Evolutionary conservation across 2,113 vertebrate genomes (phyloP), one percentile per base, ranked within the genome.

Genomic region (Alexandromys fortis): DNA sequence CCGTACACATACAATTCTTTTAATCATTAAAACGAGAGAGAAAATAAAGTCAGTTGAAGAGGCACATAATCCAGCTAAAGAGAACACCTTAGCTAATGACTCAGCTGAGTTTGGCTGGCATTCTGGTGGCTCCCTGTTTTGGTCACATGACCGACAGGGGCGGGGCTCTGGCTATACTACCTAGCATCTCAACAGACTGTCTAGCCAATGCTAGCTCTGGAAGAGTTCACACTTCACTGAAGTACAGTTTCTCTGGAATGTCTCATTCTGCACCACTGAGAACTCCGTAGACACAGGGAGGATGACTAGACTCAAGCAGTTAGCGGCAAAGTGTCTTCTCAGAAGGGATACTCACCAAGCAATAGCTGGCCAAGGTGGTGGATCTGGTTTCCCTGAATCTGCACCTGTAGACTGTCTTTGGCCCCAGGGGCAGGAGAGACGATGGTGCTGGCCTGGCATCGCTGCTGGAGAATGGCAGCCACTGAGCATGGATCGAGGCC

Each of bases 371-470:
- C 98, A 6, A 99, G 98, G 61, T 99, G 99, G 92, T 99, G 98
- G 96, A 99, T 97, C 98, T 99, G 99, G 98, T 99, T 99, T 87
- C 99, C 99, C 97, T 99, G 99, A 97, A 99, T 99, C 98, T 99
- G 99, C 89, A 99, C 99, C 97, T 99, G 98, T 58, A 99, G 98
- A 97, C 98, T 98, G 94, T 99, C 99, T 97, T 99, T 99, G 78
- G 98, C 68, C n/a, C 99, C 99, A 3, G 99, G 99, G 6, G 98
- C 65, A 0, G 98, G 97, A 7, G 98, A 98, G 93, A 99, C 97
- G 7, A 99, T 98, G 12, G 99, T 98, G 97, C 99, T 99, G 92
- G 99, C 99, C 97, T 99, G 99, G 79, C 99, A 99, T 93, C 98
- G 98, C 92, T 98, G 99, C 89, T 99, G 99, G 67, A 99, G 98